Evolutionary conservation across 2,113 vertebrate species (phyloP).

Genomic region (Hassar affinis): DNA sequence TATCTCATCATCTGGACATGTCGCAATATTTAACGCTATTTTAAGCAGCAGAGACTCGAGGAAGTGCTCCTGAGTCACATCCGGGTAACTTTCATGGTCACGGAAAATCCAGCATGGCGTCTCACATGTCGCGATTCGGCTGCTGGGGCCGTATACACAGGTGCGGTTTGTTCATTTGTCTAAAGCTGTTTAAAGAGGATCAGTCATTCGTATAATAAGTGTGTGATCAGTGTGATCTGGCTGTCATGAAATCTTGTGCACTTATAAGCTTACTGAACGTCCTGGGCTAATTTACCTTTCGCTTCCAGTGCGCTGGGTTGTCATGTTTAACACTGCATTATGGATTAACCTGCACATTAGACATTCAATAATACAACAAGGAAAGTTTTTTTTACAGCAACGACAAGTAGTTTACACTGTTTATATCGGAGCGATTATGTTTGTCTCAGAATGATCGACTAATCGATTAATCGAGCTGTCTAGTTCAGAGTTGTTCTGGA

Average conservation of each 20-base stretch:
- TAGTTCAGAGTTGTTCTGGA: not conserved
- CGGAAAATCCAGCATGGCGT: conserved; percentile 76
- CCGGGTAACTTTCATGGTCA: conserved; percentile 59
- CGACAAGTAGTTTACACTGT: not conserved
- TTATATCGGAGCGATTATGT: not conserved
- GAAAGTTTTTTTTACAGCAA: no score
- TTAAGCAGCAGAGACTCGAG: not conserved
- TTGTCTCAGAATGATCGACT: not conserved
- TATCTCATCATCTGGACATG: no score
- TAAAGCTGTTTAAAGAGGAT: no score
- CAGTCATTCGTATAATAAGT: not conserved
- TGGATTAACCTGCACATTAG: not conserved
- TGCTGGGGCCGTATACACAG: conserved; percentile 73
- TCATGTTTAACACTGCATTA: not conserved
- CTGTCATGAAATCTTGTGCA: not conserved
- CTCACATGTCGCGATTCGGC: conserved; percentile 74
- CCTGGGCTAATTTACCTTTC: not conserved
- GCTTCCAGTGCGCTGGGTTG: not conserved
- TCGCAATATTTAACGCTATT: no score
- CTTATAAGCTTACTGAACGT: not conserved
- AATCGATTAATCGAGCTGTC: not conserved
- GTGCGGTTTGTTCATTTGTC: conserved; percentile 60
- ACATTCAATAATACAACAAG: not conserved
- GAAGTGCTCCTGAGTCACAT: conserved; percentile 54
- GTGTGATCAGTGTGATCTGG: not conserved